These are phyloP conservation scores for Piaya cayana DNA, from an alignment of 2,113 vertebrate species.

Conservation along the genomic window DNA sequence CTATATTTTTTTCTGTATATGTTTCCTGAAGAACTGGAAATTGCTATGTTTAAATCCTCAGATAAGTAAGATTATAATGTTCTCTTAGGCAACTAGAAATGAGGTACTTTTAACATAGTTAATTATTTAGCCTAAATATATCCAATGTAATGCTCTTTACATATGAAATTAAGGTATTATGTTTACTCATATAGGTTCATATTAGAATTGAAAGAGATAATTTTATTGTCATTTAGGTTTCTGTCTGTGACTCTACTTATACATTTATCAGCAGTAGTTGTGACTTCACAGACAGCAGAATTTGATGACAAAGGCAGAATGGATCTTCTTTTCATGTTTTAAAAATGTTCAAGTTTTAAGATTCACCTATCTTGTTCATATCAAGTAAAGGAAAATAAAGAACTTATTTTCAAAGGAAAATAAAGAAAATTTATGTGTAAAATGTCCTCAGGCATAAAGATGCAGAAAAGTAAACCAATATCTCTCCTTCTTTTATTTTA, in stretches of 20 bases:
- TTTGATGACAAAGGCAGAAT: slow-evolving; percentile 58
- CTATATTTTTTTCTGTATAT: background rate
- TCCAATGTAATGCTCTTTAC: background rate
- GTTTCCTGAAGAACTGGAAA: background rate
- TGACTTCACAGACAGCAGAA: background rate
- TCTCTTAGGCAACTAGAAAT: background rate
- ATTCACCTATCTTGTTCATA: background rate
- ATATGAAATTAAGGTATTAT: background rate
- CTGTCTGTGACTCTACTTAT: background rate
- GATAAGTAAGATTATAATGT: background rate
- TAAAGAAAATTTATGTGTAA: background rate
- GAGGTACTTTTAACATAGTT: background rate
- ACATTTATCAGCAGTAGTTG: background rate
- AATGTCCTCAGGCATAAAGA: background rate
- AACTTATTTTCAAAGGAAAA: background rate
- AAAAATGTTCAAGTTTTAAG: background rate
- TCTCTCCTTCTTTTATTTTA: background rate
- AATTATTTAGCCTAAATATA: background rate
- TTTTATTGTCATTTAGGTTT: background rate
- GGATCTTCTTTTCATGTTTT: background rate
- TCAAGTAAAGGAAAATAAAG: too few relatives aligned
- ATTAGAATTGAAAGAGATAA: background rate
- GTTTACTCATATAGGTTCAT: background rate
- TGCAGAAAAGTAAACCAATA: background rate
- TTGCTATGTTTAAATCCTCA: background rate